Conservation (phyloP, 2,113 vertebrate species). For the Sinosuthora webbiana region DNA sequence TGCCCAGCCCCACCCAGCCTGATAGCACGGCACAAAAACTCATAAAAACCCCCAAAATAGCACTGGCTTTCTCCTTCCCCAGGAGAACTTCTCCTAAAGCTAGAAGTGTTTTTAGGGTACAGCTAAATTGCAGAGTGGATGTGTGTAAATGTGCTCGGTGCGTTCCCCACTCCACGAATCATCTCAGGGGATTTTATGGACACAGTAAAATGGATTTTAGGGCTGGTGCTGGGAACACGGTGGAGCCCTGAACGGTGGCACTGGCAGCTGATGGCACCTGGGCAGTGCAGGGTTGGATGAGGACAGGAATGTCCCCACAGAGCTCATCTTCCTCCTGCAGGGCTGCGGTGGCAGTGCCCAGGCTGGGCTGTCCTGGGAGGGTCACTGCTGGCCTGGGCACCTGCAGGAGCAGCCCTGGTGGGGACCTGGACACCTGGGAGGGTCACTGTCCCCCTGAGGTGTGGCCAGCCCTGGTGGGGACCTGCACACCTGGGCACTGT, state of each 20-base stretch:
- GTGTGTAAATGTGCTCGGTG: background rate
- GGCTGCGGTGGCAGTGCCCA: background rate
- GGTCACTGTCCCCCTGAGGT: background rate
- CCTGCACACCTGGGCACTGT: too few relatives aligned
- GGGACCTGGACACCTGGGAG: background rate
- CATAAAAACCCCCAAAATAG: background rate
- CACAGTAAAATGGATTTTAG: background rate
- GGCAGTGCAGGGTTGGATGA: background rate
- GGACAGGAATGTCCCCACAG: accelerated
- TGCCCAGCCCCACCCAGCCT: background rate
- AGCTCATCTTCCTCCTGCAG: background rate
- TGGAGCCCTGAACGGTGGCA: background rate
- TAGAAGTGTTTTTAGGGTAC: background rate
- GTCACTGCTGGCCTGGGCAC: too few relatives aligned
- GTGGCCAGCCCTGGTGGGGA: background rate
- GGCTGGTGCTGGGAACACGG: accelerated
- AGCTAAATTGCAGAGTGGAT: background rate
- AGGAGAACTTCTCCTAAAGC: background rate
- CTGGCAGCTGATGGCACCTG: background rate
- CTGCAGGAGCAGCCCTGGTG: too few relatives aligned
- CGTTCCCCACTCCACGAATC: background rate
- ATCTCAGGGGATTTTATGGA: background rate
- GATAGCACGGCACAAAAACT: background rate
- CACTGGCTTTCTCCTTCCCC: background rate
- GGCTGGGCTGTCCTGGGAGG: too few relatives aligned